Evolutionary conservation across 2,888 invertebrate species (phyloP), one percentile per base, ranked within the genome.

Genomic region (Lordiphosa fenestrarum): DNA sequence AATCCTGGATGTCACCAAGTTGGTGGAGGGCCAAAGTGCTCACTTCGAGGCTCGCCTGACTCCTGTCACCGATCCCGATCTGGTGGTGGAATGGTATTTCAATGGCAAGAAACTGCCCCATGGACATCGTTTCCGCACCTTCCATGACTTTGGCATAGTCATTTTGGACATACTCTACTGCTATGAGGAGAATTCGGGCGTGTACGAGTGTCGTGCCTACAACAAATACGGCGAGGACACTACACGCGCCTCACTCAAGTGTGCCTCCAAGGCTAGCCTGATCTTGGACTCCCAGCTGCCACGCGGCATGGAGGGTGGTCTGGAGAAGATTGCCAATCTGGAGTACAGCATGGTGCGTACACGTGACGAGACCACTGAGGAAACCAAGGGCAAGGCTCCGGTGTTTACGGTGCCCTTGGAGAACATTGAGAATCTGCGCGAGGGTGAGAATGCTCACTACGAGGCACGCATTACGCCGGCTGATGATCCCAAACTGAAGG

Each of bases 131-230:
- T 99, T 98, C 90, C 94, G 98, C 77, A 98, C 98, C 53, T 97
- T 98, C 94, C 97, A 98, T 87, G 98, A 98, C 87, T 98, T 98
- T 89, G 98, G 98, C 63, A 96, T 97, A 85, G 98, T 98, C 47
- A 97, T 98, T 77, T 91, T 98, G 86, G 98, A 98, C 86, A 98
- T 98, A 78, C 90, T 97, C 36, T 98, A 98, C 87, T 98, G 97
- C 86, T 98, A 98, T 87, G 98, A 97, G 90, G 97, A 98, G 90
- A 98, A 98, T 88, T 96, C 96, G 41, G 98, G 98, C 49, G 94
- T 94, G 60, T 98, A 98, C 87, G 97, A 98, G 90, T 98, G 98
- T 87, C 92, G 96, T 82, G 98, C 98, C 36, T 93, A 94, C 15
- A 98, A 98, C 86, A 96, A 97, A 90, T 92, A 96, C 68, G 98